phyloP scores from a whole-genome alignment of 2,113 vertebrate genomes.

The Cacatua alba region DNA sequence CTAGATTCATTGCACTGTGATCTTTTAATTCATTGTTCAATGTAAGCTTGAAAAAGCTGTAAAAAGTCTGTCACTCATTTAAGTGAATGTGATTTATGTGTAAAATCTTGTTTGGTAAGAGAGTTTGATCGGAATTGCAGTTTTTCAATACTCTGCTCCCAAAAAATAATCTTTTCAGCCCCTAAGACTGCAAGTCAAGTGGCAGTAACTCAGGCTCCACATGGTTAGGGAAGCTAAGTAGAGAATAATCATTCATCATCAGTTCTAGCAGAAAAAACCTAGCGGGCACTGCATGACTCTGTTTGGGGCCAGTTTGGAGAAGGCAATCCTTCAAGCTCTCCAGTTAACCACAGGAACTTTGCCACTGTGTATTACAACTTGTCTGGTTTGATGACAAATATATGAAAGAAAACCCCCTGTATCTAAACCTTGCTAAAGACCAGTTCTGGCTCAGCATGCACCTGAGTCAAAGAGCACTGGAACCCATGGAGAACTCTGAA shows the following conservation, averaged over 20 bases:
- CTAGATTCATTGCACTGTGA: not conserved
- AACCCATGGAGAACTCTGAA: not conserved
- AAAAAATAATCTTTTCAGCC: not conserved
- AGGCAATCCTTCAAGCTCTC: not conserved
- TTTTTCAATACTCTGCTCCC: not conserved
- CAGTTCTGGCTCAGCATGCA: not conserved
- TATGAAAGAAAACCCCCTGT: rapidly evolving
- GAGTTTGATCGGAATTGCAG: not conserved
- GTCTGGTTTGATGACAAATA: not conserved
- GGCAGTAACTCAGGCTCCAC: not conserved
- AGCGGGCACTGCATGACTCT: not conserved
- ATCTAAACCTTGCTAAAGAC: not conserved
- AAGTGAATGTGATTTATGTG: not conserved
- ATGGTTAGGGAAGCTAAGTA: not conserved
- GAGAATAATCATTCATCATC: not conserved
- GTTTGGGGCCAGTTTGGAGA: not conserved
- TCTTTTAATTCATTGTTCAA: not conserved
- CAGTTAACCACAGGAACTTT: not conserved
- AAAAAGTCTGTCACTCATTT: not conserved
- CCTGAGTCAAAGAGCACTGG: not conserved
- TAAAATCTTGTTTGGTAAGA: not conserved
- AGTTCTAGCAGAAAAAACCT: not conserved
- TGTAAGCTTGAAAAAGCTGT: not conserved
- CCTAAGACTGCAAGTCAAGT: not conserved
- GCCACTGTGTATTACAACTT: not conserved